phyloP scores from a whole-genome alignment of 2,113 vertebrate genomes.

The Columba livia region DNA sequence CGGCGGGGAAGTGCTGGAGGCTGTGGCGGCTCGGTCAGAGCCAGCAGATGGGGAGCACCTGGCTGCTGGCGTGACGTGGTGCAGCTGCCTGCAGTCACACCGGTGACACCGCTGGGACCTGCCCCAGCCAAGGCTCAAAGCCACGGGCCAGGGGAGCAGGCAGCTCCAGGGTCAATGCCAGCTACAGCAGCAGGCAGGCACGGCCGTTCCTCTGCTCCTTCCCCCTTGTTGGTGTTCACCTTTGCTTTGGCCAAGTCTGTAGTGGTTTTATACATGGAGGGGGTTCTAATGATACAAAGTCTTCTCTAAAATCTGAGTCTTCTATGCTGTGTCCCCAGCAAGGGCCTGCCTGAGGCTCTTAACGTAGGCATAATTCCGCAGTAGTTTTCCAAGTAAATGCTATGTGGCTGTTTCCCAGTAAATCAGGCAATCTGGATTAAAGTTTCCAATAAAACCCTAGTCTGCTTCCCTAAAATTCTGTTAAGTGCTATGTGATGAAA shows the following conservation, averaged over 20 bases:
- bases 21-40: not conserved
- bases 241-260: not conserved
- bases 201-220: not conserved
- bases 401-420: not conserved
- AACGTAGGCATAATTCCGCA: rapidly evolving
- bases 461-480: not conserved
- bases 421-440: not conserved
- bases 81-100: not conserved
- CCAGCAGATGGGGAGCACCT: not conserved
- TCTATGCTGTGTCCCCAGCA: not conserved
- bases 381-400: not conserved
- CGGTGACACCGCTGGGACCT: too few species aligned
- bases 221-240: not conserved
- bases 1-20: not conserved
- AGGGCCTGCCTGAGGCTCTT: not conserved
- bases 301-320: not conserved
- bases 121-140: not conserved
- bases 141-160: rapidly evolving
- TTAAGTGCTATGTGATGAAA: not conserved
- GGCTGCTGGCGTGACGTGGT: rapidly evolving
- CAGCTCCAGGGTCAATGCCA: not conserved
- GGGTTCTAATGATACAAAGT: not conserved
- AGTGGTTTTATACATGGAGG: not conserved
- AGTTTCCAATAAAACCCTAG: not conserved
- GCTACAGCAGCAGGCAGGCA: not conserved